Conservation (phyloP, 2,888 invertebrate genomes). For the Diarsia dahlii region DNA sequence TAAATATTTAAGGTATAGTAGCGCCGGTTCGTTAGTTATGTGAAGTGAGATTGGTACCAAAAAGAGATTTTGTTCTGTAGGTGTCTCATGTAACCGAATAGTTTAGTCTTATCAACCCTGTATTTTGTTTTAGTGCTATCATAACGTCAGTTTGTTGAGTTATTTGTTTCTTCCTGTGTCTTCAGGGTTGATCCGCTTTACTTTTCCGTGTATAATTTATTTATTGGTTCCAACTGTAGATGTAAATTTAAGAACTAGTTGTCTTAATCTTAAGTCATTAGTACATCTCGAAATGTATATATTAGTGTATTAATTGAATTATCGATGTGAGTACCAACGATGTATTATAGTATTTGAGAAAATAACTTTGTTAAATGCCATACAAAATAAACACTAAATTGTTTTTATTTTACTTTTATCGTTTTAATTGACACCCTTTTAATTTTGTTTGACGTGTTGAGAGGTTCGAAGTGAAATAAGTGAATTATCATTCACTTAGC, state of each 20-base stretch:
- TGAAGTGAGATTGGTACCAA: conserved; percentile 90
- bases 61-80: conserved; percentile 88
- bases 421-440: conserved; percentile 67
- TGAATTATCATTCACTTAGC: conserved; percentile 45
- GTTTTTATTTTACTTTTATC: conserved; percentile 87
- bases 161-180: conserved; percentile 77
- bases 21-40: conserved; percentile 79
- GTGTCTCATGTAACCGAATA: conserved; percentile 81
- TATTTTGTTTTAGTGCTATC: conserved; percentile 75
- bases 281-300: conserved; percentile 83
- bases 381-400: conserved; percentile 87
- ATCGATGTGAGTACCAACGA: conserved; percentile 88
- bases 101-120: conserved; percentile 73
- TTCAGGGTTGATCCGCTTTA: conserved; percentile 69
- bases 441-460: conserved; percentile 50
- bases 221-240: conserved; percentile 83
- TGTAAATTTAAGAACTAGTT: conserved; percentile 81
- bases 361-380: conserved; percentile 88
- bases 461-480: conserved; percentile 29
- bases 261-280: conserved; percentile 81
- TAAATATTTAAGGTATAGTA: conserved; percentile 81
- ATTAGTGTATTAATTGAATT: conserved; percentile 84
- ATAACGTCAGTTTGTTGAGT: conserved; percentile 78
- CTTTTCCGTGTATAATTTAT: conserved; percentile 81
- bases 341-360: conserved; percentile 85